Percentiles rank a stretch among this genome's conserved stretches.
Evolutionary conservation across 2,797 vertebrate genomes (phyloP).

Genomic region (Phrynocephalus guinanensis): DNA sequence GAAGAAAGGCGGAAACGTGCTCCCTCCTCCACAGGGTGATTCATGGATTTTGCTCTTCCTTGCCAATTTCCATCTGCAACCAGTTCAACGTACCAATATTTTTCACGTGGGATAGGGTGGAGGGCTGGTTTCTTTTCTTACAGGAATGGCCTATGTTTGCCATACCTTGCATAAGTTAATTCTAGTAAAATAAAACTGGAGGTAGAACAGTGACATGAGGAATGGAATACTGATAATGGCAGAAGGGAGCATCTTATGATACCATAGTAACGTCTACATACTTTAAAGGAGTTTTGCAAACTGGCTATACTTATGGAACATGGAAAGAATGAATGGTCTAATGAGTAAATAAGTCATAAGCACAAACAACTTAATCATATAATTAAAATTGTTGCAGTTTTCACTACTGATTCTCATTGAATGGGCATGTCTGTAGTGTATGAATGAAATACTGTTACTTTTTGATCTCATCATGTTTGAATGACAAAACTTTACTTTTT

Average conservation of each 20-base stretch:
- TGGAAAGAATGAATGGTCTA: neutral
- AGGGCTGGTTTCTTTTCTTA: neutral
- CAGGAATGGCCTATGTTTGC: neutral
- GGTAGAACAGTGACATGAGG: neutral
- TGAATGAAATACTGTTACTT: neutral
- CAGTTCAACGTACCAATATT: neutral
- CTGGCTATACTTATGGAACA: conserved; percentile 15
- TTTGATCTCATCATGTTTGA: neutral
- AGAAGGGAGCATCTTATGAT: neutral
- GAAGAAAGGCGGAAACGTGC: conserved; percentile 14
- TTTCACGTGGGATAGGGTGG: conserved; percentile 10
- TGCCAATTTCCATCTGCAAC: conserved; percentile 5
- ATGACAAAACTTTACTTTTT: too few species aligned
- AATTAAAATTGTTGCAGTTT: neutral
- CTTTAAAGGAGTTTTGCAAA: neutral
- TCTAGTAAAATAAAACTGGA: neutral
- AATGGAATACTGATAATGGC: neutral
- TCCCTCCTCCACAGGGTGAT: conserved; percentile 34
- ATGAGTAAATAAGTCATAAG: neutral
- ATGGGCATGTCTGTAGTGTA: neutral
- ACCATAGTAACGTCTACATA: conserved; percentile 1
- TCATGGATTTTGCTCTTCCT: neutral
- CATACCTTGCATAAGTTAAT: neutral
- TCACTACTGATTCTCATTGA: neutral
- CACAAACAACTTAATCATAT: neutral